A percentile compares a stretch with the other conserved stretches of the same genome.
phyloP scores from a whole-genome alignment of 2,797 vertebrate species.

The Cheirogaleus major region DNA sequence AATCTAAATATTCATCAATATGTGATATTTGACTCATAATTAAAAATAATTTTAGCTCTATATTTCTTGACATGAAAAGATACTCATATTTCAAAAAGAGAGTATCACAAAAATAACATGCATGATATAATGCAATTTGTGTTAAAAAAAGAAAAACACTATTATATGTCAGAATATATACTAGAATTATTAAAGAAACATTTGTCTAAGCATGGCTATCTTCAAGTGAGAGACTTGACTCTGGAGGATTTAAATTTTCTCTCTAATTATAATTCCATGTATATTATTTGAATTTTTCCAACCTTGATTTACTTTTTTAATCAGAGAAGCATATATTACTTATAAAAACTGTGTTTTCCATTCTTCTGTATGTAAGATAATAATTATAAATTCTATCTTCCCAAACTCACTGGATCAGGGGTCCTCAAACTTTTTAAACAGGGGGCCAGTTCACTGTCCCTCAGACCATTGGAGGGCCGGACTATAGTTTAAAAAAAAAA shows the following conservation, averaged over 20 bases:
- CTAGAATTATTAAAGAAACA: not conserved
- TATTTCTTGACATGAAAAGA: not conserved
- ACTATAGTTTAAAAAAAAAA: too few species aligned
- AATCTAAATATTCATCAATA: not conserved
- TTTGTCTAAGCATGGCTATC: not conserved
- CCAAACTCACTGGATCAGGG: not conserved
- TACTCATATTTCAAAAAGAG: not conserved
- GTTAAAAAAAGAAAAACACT: not conserved
- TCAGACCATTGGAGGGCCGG: too few species aligned
- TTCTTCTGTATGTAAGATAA: not conserved
- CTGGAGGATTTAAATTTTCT: not conserved
- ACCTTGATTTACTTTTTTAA: not conserved
- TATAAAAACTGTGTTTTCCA: not conserved
- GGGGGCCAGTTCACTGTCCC: too few species aligned
- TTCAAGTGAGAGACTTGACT: not conserved
- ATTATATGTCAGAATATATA: not conserved
- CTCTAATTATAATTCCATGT: not conserved
- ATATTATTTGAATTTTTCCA: not conserved
- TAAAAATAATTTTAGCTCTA: not conserved
- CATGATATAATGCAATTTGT: not conserved
- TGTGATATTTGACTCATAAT: not conserved
- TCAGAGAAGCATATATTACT: not conserved
- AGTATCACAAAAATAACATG: not conserved
- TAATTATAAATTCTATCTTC: not conserved
- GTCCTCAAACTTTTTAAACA: too few species aligned